These are phyloP conservation scores for Acrobasis repandana DNA, from an alignment of 2,888 invertebrate species.

Conservation along the genomic window DNA sequence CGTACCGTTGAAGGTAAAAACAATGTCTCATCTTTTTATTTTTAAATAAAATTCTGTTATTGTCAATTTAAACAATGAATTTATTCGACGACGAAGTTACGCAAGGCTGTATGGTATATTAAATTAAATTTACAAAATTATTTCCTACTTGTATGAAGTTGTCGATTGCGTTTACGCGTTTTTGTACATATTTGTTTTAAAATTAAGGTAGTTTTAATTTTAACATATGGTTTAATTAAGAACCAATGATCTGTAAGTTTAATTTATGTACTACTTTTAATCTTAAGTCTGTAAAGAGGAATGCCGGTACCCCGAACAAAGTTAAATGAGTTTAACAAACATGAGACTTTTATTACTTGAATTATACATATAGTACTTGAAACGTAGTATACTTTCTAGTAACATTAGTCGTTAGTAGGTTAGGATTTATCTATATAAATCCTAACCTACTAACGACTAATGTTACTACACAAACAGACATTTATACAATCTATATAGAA, in stretches of 20 bases:
- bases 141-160: neutral
- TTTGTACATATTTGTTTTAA: neutral
- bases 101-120: neutral
- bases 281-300: neutral
- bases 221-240: neutral
- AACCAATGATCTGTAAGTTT: neutral
- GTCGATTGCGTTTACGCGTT: slow-evolving; percentile 1
- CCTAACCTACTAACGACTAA: too few relatives aligned
- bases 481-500: too few relatives aligned
- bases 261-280: neutral
- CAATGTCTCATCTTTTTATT: neutral
- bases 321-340: too few relatives aligned
- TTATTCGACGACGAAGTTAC: slow-evolving; percentile 1
- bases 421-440: too few relatives aligned
- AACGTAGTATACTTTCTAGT: too few relatives aligned
- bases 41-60: slow-evolving; percentile 7
- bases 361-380: too few relatives aligned
- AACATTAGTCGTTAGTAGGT: too few relatives aligned
- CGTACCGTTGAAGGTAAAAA: slow-evolving; percentile 1
- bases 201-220: neutral
- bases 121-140: neutral
- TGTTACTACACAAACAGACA: too few relatives aligned
- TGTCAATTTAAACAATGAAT: slow-evolving; percentile 11
- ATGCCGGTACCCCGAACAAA: too few relatives aligned
- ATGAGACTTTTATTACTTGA: too few relatives aligned